phyloP scores from a whole-genome alignment of 2,797 vertebrate genomes.

The Hemitrygon akajei region DNA sequence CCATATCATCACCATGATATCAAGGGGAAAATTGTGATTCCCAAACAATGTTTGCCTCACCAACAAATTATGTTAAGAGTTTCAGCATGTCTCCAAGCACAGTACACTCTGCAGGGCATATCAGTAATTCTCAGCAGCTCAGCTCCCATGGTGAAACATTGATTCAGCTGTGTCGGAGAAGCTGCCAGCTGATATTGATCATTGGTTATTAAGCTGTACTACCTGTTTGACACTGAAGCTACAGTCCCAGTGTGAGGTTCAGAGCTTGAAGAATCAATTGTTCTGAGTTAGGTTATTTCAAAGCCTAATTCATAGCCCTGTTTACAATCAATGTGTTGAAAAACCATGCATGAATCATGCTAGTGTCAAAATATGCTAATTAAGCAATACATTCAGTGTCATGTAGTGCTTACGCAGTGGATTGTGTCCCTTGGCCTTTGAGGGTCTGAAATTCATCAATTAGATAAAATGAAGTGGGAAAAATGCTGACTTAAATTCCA shows the following conservation, averaged over 20 bases:
- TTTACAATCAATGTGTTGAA: not conserved
- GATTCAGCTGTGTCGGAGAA: constrained; percentile 3
- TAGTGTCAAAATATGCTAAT: not conserved
- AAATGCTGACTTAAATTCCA: not conserved
- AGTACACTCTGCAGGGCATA: not conserved
- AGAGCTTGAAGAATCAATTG: not conserved
- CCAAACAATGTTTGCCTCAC: not conserved
- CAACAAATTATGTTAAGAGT: not conserved
- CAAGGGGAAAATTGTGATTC: not conserved
- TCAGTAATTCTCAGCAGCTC: not conserved
- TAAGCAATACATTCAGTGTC: not conserved
- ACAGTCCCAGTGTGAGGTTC: constrained; percentile 5
- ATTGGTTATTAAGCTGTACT: constrained; percentile 3
- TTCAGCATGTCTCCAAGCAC: not conserved
- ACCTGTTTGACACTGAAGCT: constrained; percentile 5
- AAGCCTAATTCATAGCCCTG: not conserved
- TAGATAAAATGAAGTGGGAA: not conserved
- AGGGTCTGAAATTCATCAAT: not conserved
- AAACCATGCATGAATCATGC: not conserved
- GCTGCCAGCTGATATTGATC: not conserved
- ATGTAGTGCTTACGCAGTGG: not conserved
- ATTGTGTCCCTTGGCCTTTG: not conserved
- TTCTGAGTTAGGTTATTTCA: not conserved
- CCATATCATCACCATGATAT: not conserved
- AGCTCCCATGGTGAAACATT: not conserved